Percentiles rank a stretch among this genome's conserved stretches.
Conservation (phyloP, 2,113 vertebrate genomes). For the Pogonocichla stellata region DNA sequence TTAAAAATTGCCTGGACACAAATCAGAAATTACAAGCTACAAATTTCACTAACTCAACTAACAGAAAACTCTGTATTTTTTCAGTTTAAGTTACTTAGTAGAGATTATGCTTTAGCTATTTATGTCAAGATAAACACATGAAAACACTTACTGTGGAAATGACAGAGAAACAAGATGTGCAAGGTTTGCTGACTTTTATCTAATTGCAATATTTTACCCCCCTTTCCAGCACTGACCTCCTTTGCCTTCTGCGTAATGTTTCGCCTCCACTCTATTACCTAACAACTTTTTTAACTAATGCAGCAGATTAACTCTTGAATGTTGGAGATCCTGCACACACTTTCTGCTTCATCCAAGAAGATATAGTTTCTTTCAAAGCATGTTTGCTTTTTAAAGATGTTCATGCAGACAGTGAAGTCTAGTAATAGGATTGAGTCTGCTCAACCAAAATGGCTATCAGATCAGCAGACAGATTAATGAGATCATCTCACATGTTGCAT, state of each 20-base stretch:
- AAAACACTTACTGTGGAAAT: neutral
- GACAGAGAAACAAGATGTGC: neutral
- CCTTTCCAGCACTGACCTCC: neutral
- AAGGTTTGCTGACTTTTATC: neutral
- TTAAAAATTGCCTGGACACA: neutral
- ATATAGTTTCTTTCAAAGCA: neutral
- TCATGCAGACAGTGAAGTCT: neutral
- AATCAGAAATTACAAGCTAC: neutral
- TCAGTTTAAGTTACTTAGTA: neutral
- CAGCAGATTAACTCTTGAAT: neutral
- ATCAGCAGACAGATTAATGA: slow-evolving; percentile 34
- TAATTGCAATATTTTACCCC: neutral
- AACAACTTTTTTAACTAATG: neutral
- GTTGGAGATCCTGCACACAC: neutral
- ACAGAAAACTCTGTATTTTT: neutral
- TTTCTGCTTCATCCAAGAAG: neutral
- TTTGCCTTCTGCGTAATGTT: neutral
- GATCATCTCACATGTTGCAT: slow-evolving; percentile 40
- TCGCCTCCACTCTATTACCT: neutral
- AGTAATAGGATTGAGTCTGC: slow-evolving; percentile 44
- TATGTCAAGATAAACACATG: neutral
- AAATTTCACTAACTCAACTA: neutral
- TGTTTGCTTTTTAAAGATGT: neutral
- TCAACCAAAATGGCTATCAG: slow-evolving; percentile 32
- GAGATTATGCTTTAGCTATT: neutral